phyloP scores from a whole-genome alignment of 2,797 vertebrate species.

The Protonibea diacanthus region DNA sequence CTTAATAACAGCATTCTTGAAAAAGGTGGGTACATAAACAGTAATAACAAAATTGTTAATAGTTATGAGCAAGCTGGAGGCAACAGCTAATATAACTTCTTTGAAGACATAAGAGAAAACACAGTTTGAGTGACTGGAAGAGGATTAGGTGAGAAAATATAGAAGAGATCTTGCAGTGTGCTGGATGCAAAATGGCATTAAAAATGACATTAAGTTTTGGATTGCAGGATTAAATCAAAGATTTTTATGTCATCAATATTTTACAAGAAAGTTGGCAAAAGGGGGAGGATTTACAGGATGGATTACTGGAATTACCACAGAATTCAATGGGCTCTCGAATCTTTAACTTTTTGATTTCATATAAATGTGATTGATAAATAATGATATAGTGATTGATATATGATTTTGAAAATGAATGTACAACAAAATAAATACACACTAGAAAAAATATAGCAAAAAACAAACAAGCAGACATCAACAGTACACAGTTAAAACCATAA shows the following conservation, averaged over 20 bases:
- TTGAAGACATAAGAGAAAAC: background rate
- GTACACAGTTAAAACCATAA: no score
- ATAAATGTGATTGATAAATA: no score
- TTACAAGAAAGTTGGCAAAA: background rate
- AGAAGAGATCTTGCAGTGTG: background rate
- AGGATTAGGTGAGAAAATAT: background rate
- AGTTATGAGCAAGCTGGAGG: slow-evolving; percentile 15
- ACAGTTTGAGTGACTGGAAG: background rate
- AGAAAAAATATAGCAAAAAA: no score
- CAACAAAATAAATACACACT: no score
- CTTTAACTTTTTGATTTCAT: no score
- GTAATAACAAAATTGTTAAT: slow-evolving; percentile 24
- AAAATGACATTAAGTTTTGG: background rate
- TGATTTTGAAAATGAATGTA: no score
- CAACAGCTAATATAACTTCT: background rate
- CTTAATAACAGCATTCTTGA: slow-evolving; percentile 11
- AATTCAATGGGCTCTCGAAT: no score
- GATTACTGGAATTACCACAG: no score
- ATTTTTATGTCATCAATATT: background rate
- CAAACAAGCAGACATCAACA: no score
- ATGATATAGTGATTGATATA: no score
- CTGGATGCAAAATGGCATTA: background rate
- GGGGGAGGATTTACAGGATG: background rate
- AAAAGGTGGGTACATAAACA: slow-evolving; percentile 6
- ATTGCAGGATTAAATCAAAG: background rate